Base-by-base conservation (phyloP, 30 jellyfish, hydroid and myxozoan species). In the Pseudorhiza aurosa region DNA sequence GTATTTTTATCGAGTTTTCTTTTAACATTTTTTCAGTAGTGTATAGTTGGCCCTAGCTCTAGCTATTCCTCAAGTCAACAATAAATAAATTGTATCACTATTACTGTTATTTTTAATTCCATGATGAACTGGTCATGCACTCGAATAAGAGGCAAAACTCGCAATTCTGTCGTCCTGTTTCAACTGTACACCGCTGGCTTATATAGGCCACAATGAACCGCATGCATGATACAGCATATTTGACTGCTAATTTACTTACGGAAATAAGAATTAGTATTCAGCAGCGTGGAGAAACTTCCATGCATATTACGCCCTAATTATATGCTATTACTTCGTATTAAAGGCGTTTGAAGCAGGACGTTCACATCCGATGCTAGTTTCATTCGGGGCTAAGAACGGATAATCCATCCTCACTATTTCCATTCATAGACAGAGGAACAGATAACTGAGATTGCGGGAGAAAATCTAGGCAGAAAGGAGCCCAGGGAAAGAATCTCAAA, bases 211-310 rank as follows among this genome's bases (percentile, higher is more conserved):
- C 22, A 53, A 0, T n/a, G 22, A 53, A n/a, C n/a, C n/a, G n/a
- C n/a, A n/a, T n/a, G n/a, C n/a, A n/a, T n/a, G n/a, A n/a, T n/a
- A n/a, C n/a, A n/a, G n/a, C n/a, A n/a, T n/a, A n/a, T n/a, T n/a
- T n/a, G 14, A 45, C 58, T 42, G 65, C 27, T 28, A 56, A 68
- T 19, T 75, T 12, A 47, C 27, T 26, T 37, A 53, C 58, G 91
- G 84, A 68, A 49, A 36, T 35, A 18, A 24, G 57, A 33, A 58
- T 77, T 40, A 46, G 59, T 31, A 80, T 30, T 51, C 21, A 68
- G 82, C 77, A 21, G 72, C 39, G 55, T 83, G 91, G 91, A 40
- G 83, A n/a, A 50, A 29, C 33, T 21, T 40, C 37, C 46, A 40
- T 49, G 59, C 33, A 29, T 42, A 49, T 51, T 57, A 22, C 39